A percentile compares a stretch with the other conserved stretches of the same genome.
Evolutionary conservation across 2,797 vertebrate species (phyloP).

Genomic region (Centroberyx gerrardi): DNA sequence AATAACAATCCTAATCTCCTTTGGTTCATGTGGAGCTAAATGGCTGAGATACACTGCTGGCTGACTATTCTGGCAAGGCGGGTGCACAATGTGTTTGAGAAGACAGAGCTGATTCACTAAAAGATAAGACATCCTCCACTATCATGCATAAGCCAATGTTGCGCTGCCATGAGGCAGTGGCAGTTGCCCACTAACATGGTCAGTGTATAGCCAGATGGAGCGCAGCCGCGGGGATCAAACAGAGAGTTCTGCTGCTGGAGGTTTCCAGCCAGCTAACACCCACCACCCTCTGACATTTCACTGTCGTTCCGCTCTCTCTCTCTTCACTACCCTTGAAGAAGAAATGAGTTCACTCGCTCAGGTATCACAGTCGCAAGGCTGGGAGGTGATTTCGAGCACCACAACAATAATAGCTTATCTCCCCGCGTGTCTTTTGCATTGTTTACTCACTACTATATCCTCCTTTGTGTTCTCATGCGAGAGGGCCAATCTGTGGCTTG

Average conservation of each 20-base stretch:
- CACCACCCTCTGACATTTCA: constrained; percentile 72
- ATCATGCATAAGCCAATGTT: constrained; percentile 57
- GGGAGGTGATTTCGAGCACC: constrained; percentile 43
- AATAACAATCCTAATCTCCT: constrained; percentile 40
- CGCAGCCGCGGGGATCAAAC: constrained; percentile 78
- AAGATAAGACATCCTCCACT: constrained; percentile 53
- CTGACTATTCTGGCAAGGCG: constrained; percentile 26
- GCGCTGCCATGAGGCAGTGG: constrained; percentile 59
- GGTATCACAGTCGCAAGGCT: constrained; percentile 48
- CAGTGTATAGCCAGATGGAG: constrained; percentile 79
- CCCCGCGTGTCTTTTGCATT: constrained; percentile 52
- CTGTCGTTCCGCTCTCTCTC: constrained; percentile 45
- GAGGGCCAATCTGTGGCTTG: constrained; percentile 66
- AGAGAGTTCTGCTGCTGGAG: constrained; percentile 68
- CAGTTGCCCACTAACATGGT: constrained; percentile 74
- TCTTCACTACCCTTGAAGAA: constrained; percentile 58
- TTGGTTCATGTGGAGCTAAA: constrained; percentile 45
- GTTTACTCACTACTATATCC: constrained; percentile 55
- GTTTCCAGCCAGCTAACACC: constrained; percentile 73
- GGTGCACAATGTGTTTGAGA: constrained; percentile 50
- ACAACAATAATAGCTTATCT: constrained; percentile 58
- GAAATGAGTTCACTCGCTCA: constrained; percentile 60
- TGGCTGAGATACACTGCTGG: constrained; percentile 50
- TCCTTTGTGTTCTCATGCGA: constrained; percentile 55
- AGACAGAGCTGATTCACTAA: constrained; percentile 53